Evolutionary conservation across 2,797 vertebrate genomes (phyloP), one percentile per base, ranked within the genome.

Genomic region (Masticophis lateralis): DNA sequence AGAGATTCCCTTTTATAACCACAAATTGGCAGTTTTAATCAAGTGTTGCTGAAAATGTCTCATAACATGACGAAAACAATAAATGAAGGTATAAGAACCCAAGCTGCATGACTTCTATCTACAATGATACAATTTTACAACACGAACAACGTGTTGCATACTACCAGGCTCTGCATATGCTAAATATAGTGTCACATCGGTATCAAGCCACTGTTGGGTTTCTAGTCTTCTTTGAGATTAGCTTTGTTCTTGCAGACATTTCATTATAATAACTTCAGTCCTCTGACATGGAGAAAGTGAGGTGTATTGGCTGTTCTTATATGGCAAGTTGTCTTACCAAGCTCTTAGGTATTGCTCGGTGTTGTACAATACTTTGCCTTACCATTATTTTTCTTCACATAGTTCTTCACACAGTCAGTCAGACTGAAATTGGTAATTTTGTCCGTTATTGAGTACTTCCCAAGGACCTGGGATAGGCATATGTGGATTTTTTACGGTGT

Each of bases 1-100:
- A 97, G 97, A 98, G 97, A 97, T 98, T 98, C 97, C 97, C 97
- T 98, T 91, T 98, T 98, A 97, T 97, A 96, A 94, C 93, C 95
- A 98, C 97, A 98, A 98, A 98, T 97, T 97, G 98, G 96, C 96
- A 97, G 97, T 97, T 98, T 98, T 97, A 98, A 98, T 97, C 97
- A 97, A 98, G 95, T 96, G 97, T 97, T 98, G 97, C 97, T 97
- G 96, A 97, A 97, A 98, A 98, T 97, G 97, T 98, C 97, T 98
- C 97, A 96, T 97, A 97, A 97, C 97, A 97, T 53, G 94, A 94
- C 61, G 93, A 97, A 98, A 98, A 98, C 97, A 98, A 98, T 97
- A 97, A 97, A 96, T 97, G 97, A 97, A 97, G 95, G 93, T 97
- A 96, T 92, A 96, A 94, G 95, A 94, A 96, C 96, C 92, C 95